These are phyloP conservation scores for Charanyca ferruginea DNA, from an alignment of 2,888 invertebrate genomes.

Conservation along the genomic window DNA sequence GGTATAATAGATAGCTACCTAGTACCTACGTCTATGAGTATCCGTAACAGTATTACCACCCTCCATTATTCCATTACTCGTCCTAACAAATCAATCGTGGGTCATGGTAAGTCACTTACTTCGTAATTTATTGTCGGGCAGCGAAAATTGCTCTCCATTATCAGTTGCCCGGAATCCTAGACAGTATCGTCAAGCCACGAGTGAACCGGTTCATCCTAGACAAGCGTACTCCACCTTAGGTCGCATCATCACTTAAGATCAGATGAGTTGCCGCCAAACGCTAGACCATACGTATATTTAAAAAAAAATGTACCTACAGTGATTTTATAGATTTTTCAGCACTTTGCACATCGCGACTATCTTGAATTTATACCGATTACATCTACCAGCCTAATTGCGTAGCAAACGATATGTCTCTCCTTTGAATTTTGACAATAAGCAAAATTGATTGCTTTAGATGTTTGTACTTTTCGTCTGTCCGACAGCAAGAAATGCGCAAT, in stretches of 20 bases:
- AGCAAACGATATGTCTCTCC: neutral
- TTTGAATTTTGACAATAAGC: neutral
- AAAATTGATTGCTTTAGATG: neutral
- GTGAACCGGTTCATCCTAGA: too few species aligned
- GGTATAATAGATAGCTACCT: neutral
- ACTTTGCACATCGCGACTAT: neutral
- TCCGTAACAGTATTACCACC: too few species aligned
- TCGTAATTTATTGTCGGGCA: slow-evolving; percentile 7
- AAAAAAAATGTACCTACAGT: too few species aligned
- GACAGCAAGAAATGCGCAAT: neutral
- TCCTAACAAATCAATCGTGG: neutral
- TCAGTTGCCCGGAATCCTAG: neutral
- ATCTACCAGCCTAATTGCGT: neutral
- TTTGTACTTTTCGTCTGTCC: neutral
- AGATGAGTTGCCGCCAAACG: too few species aligned
- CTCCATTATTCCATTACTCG: neutral
- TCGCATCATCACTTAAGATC: too few species aligned
- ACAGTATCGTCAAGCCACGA: neutral
- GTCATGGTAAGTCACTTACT: neutral
- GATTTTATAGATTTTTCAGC: neutral
- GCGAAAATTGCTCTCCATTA: too few species aligned
- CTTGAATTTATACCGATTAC: neutral
- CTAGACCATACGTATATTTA: too few species aligned
- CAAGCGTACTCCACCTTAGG: too few species aligned
- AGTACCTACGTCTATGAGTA: too few species aligned